phyloP scores from a whole-genome alignment of 2,113 vertebrate genomes.

The Pygoscelis antarcticus region DNA sequence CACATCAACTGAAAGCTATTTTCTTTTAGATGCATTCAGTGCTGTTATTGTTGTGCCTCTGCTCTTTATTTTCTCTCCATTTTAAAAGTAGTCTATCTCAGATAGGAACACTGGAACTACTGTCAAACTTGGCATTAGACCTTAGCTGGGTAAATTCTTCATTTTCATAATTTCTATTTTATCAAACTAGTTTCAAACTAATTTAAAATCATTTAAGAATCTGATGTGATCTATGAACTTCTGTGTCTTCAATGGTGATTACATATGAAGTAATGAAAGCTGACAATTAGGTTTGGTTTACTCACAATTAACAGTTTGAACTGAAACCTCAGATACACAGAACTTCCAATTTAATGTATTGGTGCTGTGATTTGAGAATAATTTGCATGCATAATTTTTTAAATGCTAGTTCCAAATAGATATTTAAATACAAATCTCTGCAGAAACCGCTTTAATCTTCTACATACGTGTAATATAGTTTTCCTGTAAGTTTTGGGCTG shows the following conservation, averaged over 20 bases:
- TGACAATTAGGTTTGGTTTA: neutral
- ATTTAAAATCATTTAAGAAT: neutral
- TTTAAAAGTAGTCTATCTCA: conserved; percentile 9
- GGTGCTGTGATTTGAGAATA: neutral
- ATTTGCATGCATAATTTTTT: neutral
- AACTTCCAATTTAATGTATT: neutral
- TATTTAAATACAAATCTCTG: neutral
- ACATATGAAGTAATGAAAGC: neutral
- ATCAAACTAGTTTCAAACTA: neutral
- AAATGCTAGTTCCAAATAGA: neutral
- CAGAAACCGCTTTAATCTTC: neutral
- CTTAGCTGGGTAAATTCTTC: neutral
- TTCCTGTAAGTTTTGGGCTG: neutral
- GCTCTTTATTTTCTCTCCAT: conserved; percentile 23
- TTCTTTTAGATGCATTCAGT: conserved; percentile 44
- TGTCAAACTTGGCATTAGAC: neutral
- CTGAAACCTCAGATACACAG: neutral
- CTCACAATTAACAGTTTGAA: neutral
- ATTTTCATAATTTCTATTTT: neutral
- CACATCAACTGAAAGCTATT: conserved; percentile 54
- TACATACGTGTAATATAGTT: fast-evolving
- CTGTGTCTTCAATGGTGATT: neutral
- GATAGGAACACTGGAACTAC: neutral
- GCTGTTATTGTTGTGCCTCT: conserved; percentile 38
- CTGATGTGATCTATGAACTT: neutral